phyloP scores from a whole-genome alignment of 1,140 invertebrate species.

The Drosophila kohkoa region DNA sequence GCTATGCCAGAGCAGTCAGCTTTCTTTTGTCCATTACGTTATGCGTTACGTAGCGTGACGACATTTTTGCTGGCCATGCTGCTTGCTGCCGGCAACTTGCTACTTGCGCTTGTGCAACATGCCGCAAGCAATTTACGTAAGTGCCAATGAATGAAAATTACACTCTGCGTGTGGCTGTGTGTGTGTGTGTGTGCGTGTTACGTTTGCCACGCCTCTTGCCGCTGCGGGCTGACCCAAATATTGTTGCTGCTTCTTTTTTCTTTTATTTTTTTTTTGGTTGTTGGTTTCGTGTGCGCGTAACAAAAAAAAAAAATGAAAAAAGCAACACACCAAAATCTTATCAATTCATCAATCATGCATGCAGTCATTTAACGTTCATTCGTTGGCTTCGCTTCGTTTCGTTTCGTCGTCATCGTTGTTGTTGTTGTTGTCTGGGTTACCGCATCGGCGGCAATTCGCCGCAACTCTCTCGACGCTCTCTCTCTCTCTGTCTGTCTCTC shows the following conservation, averaged over 20 bases:
- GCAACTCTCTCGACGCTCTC: slow-evolving; percentile 41
- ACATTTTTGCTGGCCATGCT: background rate
- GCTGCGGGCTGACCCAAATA: slow-evolving; percentile 60
- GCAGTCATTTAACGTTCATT: slow-evolving; percentile 73
- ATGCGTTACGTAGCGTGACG: slow-evolving; percentile 41
- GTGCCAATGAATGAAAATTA: slow-evolving; percentile 44
- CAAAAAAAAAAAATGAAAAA: slow-evolving; percentile 10
- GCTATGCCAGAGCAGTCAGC: slow-evolving; percentile 31
- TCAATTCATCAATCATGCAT: slow-evolving; percentile 81
- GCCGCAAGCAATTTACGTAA: slow-evolving; percentile 42
- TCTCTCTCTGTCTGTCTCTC: slow-evolving; percentile 16
- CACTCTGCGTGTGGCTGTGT: slow-evolving; percentile 10
- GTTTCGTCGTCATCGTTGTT: slow-evolving; percentile 27
- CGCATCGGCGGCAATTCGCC: slow-evolving; percentile 62
- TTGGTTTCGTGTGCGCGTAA: slow-evolving; percentile 36
- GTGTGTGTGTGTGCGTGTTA: slow-evolving; percentile 6
- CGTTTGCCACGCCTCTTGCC: slow-evolving; percentile 59
- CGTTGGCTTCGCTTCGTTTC: slow-evolving; percentile 19
- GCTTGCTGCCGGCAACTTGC: background rate
- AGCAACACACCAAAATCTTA: slow-evolving; percentile 59
- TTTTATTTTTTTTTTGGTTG: background rate
- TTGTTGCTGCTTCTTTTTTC: background rate
- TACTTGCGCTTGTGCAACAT: slow-evolving; percentile 22
- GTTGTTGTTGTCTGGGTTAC: slow-evolving; percentile 55
- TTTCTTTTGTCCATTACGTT: slow-evolving; percentile 44